Evolutionary conservation across 1,140 invertebrate genomes (phyloP).

Genomic region (Coenobita brevimanus): DNA sequence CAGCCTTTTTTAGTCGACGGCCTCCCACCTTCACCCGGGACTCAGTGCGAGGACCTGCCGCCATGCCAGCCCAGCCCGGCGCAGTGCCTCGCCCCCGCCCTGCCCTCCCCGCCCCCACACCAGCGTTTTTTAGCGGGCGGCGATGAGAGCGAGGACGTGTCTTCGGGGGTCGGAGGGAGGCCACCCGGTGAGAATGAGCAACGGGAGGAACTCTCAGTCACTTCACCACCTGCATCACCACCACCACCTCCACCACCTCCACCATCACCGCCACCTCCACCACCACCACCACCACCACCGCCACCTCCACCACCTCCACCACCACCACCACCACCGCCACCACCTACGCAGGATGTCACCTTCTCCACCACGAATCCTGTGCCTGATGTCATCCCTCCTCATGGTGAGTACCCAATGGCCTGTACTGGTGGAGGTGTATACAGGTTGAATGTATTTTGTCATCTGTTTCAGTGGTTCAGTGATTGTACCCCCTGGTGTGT

Average conservation of each 20-base stretch:
- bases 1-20: conserved; percentile 78
- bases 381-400: conserved; percentile 21
- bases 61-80: conserved; percentile 92
- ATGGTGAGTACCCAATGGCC: conserved; percentile 2
- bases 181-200: conserved; percentile 35
- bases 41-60: conserved; percentile 87
- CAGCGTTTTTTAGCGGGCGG: conserved; percentile 54
- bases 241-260: conserved; percentile 17
- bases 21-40: conserved; percentile 79
- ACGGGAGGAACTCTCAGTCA: conserved; percentile 1
- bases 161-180: conserved; percentile 64
- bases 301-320: conserved; percentile 1
- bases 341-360: neutral
- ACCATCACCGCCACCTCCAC: neutral
- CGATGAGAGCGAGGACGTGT: conserved; percentile 39
- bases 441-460: too few relatives aligned
- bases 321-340: conserved; percentile 18
- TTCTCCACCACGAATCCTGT: neutral
- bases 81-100: conserved; percentile 71
- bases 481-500: too few relatives aligned
- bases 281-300: neutral
- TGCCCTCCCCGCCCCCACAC: conserved; percentile 52
- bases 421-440: neutral
- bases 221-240: conserved; percentile 14
- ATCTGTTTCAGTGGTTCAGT: too few relatives aligned